Conservation (phyloP, 2,797 vertebrate genomes). For the Bryconaethiops microstoma region DNA sequence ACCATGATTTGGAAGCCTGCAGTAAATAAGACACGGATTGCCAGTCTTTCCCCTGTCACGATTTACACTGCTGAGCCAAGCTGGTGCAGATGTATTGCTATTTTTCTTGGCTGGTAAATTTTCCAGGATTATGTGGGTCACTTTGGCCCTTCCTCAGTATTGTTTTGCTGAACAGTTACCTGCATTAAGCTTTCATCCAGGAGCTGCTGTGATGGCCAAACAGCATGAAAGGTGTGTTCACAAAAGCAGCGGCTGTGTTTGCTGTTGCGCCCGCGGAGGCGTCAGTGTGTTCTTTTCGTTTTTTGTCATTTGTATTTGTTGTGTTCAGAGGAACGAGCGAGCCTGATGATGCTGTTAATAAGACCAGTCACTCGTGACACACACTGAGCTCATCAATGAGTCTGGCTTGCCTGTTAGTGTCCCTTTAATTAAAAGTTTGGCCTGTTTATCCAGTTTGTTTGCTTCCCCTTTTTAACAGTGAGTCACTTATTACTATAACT, state of each 20-base stretch:
- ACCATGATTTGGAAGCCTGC: no score
- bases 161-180: background rate
- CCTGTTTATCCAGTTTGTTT: conserved; percentile 30
- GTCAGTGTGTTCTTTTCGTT: background rate
- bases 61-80: background rate
- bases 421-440: conserved; percentile 31
- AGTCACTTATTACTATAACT: conserved; percentile 42
- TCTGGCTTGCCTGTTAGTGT: background rate
- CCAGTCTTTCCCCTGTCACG: no score
- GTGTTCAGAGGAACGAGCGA: conserved; percentile 10
- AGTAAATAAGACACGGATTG: no score
- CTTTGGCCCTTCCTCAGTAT: background rate
- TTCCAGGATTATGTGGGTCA: background rate
- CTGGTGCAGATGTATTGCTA: background rate
- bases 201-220: background rate
- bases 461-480: conserved; percentile 39
- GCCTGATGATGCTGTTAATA: conserved; percentile 26
- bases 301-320: background rate
- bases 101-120: background rate
- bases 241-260: background rate
- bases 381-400: conserved; percentile 1
- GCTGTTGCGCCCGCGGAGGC: background rate
- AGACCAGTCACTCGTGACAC: conserved; percentile 17
- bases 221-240: background rate
- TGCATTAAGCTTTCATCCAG: background rate